Conservation (phyloP, 2,888 invertebrate species). For the Prionchulus punctatus region DNA sequence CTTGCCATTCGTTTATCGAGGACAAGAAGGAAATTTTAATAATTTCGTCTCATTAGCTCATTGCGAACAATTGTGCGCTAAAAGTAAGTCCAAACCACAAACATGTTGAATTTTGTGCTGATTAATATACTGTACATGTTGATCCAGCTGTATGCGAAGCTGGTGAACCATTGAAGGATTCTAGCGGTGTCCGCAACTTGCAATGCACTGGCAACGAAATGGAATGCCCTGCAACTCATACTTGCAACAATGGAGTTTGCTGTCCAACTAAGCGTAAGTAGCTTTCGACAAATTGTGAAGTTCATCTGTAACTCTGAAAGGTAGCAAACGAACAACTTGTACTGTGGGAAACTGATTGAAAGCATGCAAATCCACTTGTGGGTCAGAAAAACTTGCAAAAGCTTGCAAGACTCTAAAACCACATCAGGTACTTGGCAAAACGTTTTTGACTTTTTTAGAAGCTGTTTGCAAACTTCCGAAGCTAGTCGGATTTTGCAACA, state of each 20-base stretch:
- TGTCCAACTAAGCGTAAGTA: constrained; percentile 20
- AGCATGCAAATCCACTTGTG: no score
- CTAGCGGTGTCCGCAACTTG: constrained; percentile 28
- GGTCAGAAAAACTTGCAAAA: no score
- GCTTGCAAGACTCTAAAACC: no score
- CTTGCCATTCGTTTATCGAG: not conserved
- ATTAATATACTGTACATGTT: no score
- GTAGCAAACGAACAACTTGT: no score
- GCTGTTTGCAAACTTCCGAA: not conserved
- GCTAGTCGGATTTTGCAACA: constrained; percentile 25
- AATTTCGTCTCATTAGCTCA: constrained; percentile 28
- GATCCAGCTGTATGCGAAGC: constrained; percentile 25
- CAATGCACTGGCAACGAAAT: constrained; percentile 25
- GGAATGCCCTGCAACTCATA: constrained; percentile 28
- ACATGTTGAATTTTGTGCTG: not conserved
- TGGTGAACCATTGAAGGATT: constrained; percentile 30
- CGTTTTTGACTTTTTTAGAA: constrained; percentile 1
- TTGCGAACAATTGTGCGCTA: constrained; percentile 26
- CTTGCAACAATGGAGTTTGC: constrained; percentile 22
- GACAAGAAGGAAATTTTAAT: constrained; percentile 23
- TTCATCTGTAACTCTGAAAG: no score
- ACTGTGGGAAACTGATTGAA: no score
- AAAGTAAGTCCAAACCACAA: not conserved
- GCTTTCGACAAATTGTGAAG: no score
- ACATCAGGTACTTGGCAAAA: no score